A percentile compares a stretch with the other conserved stretches of the same genome.
Conservation (phyloP, 2,797 vertebrate genomes). For the Podarcis lilfordi region DNA sequence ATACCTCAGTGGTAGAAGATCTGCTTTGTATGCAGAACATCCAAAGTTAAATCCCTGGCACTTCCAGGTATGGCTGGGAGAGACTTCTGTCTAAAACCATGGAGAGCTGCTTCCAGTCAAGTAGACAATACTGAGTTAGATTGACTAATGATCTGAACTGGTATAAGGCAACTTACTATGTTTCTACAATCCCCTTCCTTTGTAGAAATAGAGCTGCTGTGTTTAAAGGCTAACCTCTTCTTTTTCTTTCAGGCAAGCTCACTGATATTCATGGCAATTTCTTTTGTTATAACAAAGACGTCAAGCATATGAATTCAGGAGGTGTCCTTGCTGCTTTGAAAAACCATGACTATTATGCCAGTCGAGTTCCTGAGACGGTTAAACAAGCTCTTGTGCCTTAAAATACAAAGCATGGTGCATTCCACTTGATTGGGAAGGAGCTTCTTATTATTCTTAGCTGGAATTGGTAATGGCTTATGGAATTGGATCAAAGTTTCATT, state of each 20-base stretch:
- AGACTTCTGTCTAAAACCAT: no score
- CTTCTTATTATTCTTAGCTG: slow-evolving; percentile 20
- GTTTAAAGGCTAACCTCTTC: neutral
- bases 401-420: slow-evolving; percentile 23
- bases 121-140: no score
- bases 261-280: slow-evolving; percentile 91
- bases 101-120: no score
- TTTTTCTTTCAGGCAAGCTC: slow-evolving; percentile 84
- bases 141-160: no score
- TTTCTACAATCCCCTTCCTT: neutral
- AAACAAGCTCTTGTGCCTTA: slow-evolving; percentile 84
- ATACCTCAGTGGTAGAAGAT: no score
- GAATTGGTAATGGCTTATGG: slow-evolving; percentile 8
- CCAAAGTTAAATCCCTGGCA: no score
- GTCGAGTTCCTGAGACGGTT: slow-evolving; percentile 87
- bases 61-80: no score
- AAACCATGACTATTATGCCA: slow-evolving; percentile 90
- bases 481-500: slow-evolving; percentile 47
- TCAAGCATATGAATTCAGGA: slow-evolving; percentile 95
- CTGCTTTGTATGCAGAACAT: no score
- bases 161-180: slow-evolving; percentile 7
- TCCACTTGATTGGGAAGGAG: slow-evolving; percentile 11
- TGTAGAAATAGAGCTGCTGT: slow-evolving; percentile 4
- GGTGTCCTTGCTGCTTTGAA: slow-evolving; percentile 91
- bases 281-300: slow-evolving; percentile 88